Base-by-base conservation (phyloP, 2,888 invertebrate genomes). In the Cosmorhoe ocellata region DNA sequence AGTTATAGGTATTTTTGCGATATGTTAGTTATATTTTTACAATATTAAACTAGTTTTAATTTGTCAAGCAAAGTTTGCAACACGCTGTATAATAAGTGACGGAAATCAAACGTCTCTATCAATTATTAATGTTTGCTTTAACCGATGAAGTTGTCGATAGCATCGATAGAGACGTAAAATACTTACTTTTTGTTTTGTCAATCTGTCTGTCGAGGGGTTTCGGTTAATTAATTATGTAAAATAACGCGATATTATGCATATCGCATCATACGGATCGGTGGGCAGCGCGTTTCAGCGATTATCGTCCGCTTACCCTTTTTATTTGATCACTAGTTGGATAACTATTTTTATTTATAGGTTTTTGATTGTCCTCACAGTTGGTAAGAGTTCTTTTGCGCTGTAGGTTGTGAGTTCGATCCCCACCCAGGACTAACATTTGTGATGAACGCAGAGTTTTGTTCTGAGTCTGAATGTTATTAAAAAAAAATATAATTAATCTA, bases 241-340 rank as follows among this genome's bases (percentile, higher is more conserved):
- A 86, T 86, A 81, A 81, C 78, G 76, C 73, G 79, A 81, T 83
- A 86, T 83, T 87, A 85, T 86, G 84, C 85, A 82, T 82, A 88
- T 87, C 87, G 74, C 64, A 79, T 86, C 81, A 82, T 67, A 79
- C 70, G 81, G 76, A 63, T 80, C 79, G 66, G 45, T 76, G 71
- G 69, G 72, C 69, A 54, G 45, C 69, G 66, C 63, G 66, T 72
- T 67, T 65, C 51, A 67, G 58, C 59, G 63, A 36, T 63, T 58
- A 55, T 47, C 54, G 47, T 33, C 12, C 52, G 38, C 55, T 58
- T 43, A 54, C 59, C n/a, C 59, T 61, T 61, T 62, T 62, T 61
- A 52, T 31, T 46, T 32, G 26, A 46, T 18, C 14, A 46, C 38
- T 42, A 27, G 33, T 33, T 26, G 3, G 42, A 27, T 33, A 27